Base-by-base conservation (phyloP, 92 coral and sea anemone species). In the Parazoanthus swiftii region DNA sequence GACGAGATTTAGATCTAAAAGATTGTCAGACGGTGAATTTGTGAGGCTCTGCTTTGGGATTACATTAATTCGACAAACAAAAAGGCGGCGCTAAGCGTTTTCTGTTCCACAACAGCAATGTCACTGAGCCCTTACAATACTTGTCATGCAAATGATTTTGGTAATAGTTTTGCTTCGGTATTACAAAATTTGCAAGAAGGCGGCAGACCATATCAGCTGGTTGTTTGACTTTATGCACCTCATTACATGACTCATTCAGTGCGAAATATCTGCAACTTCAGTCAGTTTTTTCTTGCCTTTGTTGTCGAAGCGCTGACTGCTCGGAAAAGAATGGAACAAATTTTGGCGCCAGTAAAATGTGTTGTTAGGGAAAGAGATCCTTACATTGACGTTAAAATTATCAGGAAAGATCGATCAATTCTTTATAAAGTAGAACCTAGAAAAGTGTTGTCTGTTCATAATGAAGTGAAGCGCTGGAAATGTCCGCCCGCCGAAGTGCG, bases 391-490 rank as follows among this genome's bases (percentile, higher is more conserved):
- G 94, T 95, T n/a, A 81, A 88, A 58, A 91, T 95, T 11, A 88
- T 95, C 23, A 76, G 98, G 23, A 85, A 89, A 85, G 92, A 85
- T 80, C 93, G 98, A 8, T 79, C 95, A 3, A 93, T 95, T 75
- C 51, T 91, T 23, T 95, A 95, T 76, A 92, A 93, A 80, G 93
- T 95, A 3, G 91, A 86, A 44, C 94, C 98, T 37, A 77, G 98
- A 63, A 89, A 85, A 74, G 88, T 90, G 18, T 66, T 91, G 85
- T 81, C 92, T 1, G 94, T 90, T 29, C 92, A 92, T 18, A 86
- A 90, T 7, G 98, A 95, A 63, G 89, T 91, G 48, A 93, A 88
- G 38, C 82, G 80, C 29, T 95, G 98, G 95, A 85, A 85, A 25
- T 89, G 90, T 46, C 91, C 94, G 1, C 74, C 89, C 1, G n/a